These are phyloP conservation scores for Eriocheir sinensis DNA, from an alignment of 1,140 invertebrate species.

Conservation along the genomic window DNA sequence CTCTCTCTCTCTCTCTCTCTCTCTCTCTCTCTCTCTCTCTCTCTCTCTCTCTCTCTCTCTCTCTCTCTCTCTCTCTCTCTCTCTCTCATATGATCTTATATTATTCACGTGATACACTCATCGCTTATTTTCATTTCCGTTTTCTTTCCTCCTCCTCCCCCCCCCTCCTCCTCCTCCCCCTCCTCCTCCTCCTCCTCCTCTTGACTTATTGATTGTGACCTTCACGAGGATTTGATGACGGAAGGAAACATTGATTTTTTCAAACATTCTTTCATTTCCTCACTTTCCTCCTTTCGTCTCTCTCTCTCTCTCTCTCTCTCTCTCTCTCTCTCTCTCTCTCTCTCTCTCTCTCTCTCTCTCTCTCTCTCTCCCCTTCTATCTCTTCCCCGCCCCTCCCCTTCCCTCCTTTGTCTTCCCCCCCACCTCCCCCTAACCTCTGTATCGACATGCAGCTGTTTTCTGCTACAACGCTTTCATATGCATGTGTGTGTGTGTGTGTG, in stretches of 20 bases:
- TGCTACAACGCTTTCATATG: no score
- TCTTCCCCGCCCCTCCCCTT: background rate
- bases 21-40: no score
- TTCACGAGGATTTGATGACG: no score
- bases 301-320: background rate
- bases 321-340: background rate
- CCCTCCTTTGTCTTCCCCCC: background rate
- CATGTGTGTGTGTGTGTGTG: no score
- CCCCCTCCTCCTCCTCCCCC: background rate
- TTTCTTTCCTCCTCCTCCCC: conserved; percentile 25
- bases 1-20: no score
- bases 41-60: no score
- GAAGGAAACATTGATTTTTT: no score
- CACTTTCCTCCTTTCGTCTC: no score
- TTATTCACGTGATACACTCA: no score
- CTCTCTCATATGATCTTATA: background rate
- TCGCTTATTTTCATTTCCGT: background rate
- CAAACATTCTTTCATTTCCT: no score
- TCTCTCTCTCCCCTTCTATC: background rate
- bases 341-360: background rate
- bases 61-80: background rate
- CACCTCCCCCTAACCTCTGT: no score
- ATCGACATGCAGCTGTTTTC: no score
- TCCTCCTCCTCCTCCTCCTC: conserved; percentile 36
- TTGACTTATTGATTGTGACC: background rate